Evolutionary conservation across 2,888 invertebrate genomes (phyloP), one percentile per base, ranked within the genome.

Genomic region (Megamerina dolium): DNA sequence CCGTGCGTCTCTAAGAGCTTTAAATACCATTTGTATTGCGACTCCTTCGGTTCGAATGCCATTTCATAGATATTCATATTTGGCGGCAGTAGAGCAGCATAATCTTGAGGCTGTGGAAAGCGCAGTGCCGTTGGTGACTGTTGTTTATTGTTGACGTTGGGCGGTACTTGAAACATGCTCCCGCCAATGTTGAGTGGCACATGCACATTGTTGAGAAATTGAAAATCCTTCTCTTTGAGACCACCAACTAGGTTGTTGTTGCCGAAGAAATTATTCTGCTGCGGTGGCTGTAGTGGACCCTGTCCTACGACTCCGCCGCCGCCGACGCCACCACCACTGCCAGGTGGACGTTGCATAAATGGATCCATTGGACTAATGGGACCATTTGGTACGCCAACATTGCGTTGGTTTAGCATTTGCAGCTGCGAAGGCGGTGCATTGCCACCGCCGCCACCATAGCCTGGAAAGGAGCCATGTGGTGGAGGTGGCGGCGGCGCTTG

Each of bases 181-280:
- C 56, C 53, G n/a, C 56, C 57, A 20, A 56, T 55, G 36, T 60
- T 58, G 46, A 56, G 58, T 41, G 61, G 59, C 52, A 59, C 58
- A 61, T 79, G 78, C 4, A 78, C 77, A 56, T 78, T 78, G 51
- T 76, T 77, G 41, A 77, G 66, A 61, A 78, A 78, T 56, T 78
- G 78, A 48, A 78, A 76, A 41, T 75, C 76, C 50, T 76, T 72
- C 8, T 74, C 74, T 30, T 68, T 68, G 18, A 59, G 31, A 12
- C 42, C 36, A 26, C 43, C 38, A n/a, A 41, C 41, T 9, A 48
- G 32, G 19, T 43, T 46, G 27, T 43, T 46, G 37, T 46, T 48
- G 17, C 52, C 49, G 20, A 56, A 51, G 35, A 58, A 53, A 30
- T 46, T 53, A 37, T 50, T 55, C 23, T 49, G 51, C 26, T 41